Evolutionary conservation across 2,113 vertebrate species (phyloP).

Genomic region (Protobothrops flavoviridis): DNA sequence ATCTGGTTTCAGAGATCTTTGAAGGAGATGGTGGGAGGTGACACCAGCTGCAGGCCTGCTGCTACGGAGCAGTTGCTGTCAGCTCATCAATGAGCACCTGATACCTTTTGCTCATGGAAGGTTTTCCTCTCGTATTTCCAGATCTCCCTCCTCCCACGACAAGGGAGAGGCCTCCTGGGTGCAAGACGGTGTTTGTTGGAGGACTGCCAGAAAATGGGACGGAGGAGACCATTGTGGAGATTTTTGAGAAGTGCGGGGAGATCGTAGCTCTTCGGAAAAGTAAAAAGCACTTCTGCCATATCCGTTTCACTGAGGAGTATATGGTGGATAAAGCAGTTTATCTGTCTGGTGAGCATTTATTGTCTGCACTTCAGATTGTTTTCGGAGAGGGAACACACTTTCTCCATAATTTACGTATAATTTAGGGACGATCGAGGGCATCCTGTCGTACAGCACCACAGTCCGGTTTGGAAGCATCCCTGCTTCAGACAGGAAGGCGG

Average conservation of each 20-base stretch:
- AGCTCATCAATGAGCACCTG: not conserved
- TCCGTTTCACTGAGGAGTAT: slow-evolving; percentile 90
- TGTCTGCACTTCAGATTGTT: not conserved
- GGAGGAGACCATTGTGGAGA: slow-evolving; percentile 90
- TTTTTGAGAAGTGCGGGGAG: slow-evolving; percentile 93
- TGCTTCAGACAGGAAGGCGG: no score
- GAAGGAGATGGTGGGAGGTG: not conserved
- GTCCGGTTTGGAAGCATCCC: no score
- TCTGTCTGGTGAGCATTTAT: slow-evolving; percentile 80
- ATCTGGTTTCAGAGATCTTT: not conserved
- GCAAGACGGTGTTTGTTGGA: slow-evolving; percentile 95
- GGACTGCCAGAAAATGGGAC: slow-evolving; percentile 90
- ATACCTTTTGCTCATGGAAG: slow-evolving; percentile 10
- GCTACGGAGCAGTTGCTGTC: not conserved
- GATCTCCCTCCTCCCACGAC: slow-evolving; percentile 92
- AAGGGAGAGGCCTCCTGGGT: slow-evolving; percentile 91
- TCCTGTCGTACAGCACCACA: no score
- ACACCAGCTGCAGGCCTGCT: not conserved
- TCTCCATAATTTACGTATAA: not conserved
- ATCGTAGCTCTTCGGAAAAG: slow-evolving; percentile 94
- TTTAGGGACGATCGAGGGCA: no score
- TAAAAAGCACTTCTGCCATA: slow-evolving; percentile 97
- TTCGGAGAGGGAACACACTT: not conserved
- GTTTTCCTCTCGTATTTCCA: slow-evolving; percentile 57
- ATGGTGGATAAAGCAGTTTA: slow-evolving; percentile 95